Percentiles rank a stretch among this genome's conserved stretches.
Conservation (phyloP, 2,888 invertebrate species). For the Venustoraphidia nigricollis region DNA sequence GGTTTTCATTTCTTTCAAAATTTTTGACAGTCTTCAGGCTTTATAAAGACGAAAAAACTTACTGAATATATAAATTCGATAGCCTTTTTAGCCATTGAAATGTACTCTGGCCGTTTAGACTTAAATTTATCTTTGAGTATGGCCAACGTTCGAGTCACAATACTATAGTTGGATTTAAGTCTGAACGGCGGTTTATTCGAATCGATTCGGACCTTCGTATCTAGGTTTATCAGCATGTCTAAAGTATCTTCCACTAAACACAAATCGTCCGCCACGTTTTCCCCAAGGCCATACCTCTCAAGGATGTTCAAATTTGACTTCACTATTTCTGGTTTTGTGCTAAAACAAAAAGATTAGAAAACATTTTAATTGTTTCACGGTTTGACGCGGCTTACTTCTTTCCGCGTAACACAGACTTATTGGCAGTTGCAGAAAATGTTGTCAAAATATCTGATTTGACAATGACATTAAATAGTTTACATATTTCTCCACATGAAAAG, state of each 20-base stretch:
- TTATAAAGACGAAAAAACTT: too few species aligned
- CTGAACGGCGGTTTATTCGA: constrained; percentile 23
- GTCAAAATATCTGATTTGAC: too few species aligned
- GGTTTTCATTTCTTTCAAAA: too few species aligned
- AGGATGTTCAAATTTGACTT: constrained; percentile 58
- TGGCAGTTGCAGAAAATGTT: too few species aligned
- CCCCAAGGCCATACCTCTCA: constrained; percentile 51
- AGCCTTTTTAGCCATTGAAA: constrained; percentile 39
- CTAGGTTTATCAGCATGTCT: constrained; percentile 35
- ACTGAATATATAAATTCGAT: constrained; percentile 42
- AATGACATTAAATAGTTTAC: too few species aligned
- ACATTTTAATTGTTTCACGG: constrained; percentile 4
- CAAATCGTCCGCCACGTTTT: constrained; percentile 32
- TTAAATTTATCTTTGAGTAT: constrained; percentile 33
- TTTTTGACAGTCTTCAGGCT: too few species aligned
- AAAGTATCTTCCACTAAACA: constrained; percentile 41
- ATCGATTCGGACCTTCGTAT: constrained; percentile 21
- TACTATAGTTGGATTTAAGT: constrained; percentile 30
- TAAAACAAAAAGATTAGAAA: constrained; percentile 19
- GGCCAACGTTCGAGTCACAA: constrained; percentile 33
- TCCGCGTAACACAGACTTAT: too few species aligned
- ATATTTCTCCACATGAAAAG: too few species aligned
- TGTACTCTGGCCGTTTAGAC: constrained; percentile 32
- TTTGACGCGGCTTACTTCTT: too few species aligned
- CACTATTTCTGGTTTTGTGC: constrained; percentile 41